These are phyloP conservation scores for Pocillopora damicornis DNA, from an alignment of 64 coral and sea anemone species.

Conservation along the genomic window DNA sequence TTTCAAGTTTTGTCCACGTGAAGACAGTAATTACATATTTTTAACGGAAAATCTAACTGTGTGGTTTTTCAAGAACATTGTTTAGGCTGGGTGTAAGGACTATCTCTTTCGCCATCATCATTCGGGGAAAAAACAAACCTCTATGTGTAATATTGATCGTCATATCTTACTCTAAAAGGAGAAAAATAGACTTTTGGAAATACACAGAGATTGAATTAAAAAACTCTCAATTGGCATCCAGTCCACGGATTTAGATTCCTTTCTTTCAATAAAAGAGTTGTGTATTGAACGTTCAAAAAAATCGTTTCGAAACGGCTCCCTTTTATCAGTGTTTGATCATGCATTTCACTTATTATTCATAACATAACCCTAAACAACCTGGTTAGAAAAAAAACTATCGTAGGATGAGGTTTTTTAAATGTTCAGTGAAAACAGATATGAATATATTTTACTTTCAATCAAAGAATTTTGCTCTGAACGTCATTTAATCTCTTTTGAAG, in stretches of 20 bases:
- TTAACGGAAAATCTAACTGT: background rate
- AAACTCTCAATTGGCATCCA: no score
- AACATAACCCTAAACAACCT: background rate
- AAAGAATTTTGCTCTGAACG: background rate
- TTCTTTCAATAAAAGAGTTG: no score
- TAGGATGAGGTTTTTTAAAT: background rate
- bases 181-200: no score
- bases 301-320: no score
- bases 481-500: background rate
- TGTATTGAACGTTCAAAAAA: no score
- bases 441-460: background rate
- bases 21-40: background rate
- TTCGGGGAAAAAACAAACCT: background rate
- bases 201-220: no score
- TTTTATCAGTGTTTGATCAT: background rate
- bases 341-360: background rate
- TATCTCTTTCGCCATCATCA: background rate
- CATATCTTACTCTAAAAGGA: no score
- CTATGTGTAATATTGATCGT: background rate
- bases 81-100: background rate
- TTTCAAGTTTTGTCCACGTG: background rate
- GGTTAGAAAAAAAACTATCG: background rate
- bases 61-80: background rate
- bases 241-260: no score
- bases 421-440: background rate